Evolutionary conservation across 2,113 vertebrate species (phyloP).

Genomic region (Entomyzon cyanotis): DNA sequence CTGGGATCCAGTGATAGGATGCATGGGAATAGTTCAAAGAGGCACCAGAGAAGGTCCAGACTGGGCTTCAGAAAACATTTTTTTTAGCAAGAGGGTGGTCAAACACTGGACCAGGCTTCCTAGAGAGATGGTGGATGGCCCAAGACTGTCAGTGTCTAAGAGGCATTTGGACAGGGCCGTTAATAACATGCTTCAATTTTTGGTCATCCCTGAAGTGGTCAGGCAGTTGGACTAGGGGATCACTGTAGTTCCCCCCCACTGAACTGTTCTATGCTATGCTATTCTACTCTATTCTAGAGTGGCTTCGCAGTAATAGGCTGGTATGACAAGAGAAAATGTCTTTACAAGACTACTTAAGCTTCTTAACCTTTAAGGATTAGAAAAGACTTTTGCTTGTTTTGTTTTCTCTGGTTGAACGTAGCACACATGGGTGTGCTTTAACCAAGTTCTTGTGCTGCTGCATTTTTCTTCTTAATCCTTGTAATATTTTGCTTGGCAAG

Average conservation of each 20-base stretch:
- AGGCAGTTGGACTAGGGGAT: neutral
- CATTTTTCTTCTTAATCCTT: conserved; percentile 1
- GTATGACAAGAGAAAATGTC: neutral
- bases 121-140: neutral
- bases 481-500: neutral
- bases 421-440: neutral
- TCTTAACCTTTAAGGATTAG: conserved; percentile 4
- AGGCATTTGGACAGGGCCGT: neutral
- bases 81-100: neutral
- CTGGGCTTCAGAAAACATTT: neutral
- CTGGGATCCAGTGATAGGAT: neutral
- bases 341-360: neutral
- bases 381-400: neutral
- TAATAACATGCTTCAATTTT: neutral
- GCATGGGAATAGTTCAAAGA: neutral
- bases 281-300: neutral
- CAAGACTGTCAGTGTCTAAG: neutral
- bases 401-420: neutral
- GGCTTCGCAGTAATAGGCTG: neutral
- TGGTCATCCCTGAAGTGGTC: neutral
- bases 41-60: neutral
- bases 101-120: neutral
- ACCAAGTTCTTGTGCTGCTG: neutral
- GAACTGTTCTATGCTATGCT: neutral
- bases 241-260: neutral